phyloP scores from a whole-genome alignment of 2,888 invertebrate genomes.

The Acanthosepion esculentum region DNA sequence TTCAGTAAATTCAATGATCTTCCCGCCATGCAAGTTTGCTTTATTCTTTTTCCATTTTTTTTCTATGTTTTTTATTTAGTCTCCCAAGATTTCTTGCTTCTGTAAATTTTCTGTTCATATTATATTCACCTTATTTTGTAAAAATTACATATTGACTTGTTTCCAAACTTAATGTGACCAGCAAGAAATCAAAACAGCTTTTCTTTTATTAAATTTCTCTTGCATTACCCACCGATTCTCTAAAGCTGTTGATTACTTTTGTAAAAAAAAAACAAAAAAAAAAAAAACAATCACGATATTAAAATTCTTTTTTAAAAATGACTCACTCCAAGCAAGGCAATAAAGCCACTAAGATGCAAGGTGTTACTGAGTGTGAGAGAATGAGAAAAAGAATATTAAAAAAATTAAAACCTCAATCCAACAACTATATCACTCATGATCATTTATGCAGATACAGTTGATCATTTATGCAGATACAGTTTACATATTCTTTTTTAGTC shows the following conservation, averaged over 20 bases:
- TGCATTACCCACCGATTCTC: not conserved
- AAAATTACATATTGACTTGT: not conserved
- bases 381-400: no score
- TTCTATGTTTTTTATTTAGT: not conserved
- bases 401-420: no score
- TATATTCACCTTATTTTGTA: not conserved
- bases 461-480: no score
- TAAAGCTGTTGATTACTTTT: not conserved
- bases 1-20: not conserved
- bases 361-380: no score
- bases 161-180: not conserved
- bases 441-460: no score
- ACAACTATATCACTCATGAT: no score
- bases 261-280: not conserved
- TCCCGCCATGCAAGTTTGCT: not conserved
- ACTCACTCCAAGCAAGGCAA: no score
- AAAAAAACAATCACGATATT: not conserved
- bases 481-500: no score
- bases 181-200: not conserved
- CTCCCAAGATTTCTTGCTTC: not conserved
- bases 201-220: not conserved
- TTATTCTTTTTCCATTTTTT: not conserved
- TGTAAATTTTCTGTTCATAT: not conserved
- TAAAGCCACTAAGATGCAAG: no score
- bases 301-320: not conserved